Conservation (phyloP, 92 coral and sea anemone genomes). For the Siderastrea radians region DNA sequence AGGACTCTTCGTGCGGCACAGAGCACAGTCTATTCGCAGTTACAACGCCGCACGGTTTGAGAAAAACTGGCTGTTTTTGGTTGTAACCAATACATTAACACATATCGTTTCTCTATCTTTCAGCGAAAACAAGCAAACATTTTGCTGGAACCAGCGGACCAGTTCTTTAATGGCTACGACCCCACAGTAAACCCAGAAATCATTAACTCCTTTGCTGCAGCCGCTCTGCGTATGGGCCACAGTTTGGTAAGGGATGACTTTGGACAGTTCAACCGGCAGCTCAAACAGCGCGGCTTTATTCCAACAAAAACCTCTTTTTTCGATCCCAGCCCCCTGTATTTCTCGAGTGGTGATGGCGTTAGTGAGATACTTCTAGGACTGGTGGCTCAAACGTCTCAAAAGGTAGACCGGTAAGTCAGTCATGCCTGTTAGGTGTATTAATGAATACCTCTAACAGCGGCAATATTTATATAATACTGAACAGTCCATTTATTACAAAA, state of each 20-base stretch:
- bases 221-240: conserved; percentile 63
- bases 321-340: conserved; percentile 40
- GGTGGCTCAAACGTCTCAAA: conserved; percentile 18
- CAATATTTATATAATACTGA: no score
- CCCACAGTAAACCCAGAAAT: conserved; percentile 13
- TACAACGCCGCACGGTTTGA: no score
- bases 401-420: conserved; percentile 35
- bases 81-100: no score
- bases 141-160: not conserved
- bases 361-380: conserved; percentile 40
- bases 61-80: no score
- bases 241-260: conserved; percentile 34
- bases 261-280: not conserved
- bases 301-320: conserved; percentile 27
- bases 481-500: no score
- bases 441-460: no score
- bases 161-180: conserved; percentile 34
- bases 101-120: no score
- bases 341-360: conserved; percentile 15
- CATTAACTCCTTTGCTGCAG: conserved; percentile 41
- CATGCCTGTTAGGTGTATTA: not conserved
- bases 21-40: no score
- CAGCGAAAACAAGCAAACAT: no score
- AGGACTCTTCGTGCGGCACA: no score
- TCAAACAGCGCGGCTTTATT: conserved; percentile 11